Percentiles rank a stretch among this genome's conserved stretches.
Conservation (phyloP, 2,797 vertebrate genomes). For the Nasua narica region DNA sequence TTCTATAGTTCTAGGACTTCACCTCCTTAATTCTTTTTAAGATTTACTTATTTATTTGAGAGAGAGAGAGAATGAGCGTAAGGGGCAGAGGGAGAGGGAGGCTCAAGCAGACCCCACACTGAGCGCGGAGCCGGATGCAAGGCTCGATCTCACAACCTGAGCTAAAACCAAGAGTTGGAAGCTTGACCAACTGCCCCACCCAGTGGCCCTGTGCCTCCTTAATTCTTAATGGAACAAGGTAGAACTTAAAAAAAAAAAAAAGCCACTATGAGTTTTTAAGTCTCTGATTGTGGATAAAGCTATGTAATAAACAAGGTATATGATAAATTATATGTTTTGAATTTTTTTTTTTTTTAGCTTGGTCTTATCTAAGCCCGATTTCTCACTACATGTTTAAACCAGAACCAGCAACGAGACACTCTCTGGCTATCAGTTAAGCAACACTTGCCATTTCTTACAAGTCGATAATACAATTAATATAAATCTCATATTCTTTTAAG, state of each 20-base stretch:
- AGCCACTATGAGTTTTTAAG: background rate
- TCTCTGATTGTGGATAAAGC: background rate
- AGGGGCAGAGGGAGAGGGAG: background rate
- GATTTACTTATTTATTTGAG: background rate
- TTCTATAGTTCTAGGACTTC: background rate
- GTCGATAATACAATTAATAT: background rate
- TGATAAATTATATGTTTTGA: background rate
- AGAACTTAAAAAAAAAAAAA: background rate
- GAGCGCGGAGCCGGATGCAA: background rate
- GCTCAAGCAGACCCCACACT: background rate
- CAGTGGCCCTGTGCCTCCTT: background rate
- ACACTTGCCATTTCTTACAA: background rate
- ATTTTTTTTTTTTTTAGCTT: slow-evolving; percentile 35
- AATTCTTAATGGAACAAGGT: slow-evolving; percentile 4
- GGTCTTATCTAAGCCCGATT: background rate
- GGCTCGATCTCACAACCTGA: background rate
- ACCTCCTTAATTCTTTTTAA: slow-evolving; percentile 2
- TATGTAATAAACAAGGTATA: background rate
- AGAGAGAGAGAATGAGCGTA: background rate
- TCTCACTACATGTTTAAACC: background rate
- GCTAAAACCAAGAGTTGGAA: background rate
- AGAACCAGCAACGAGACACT: background rate
- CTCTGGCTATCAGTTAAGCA: background rate
- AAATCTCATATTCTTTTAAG: slow-evolving; percentile 28
- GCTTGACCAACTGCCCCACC: background rate